These are phyloP conservation scores for Ceriagrion tenellum DNA, from an alignment of 2,888 invertebrate genomes.

Conservation along the genomic window DNA sequence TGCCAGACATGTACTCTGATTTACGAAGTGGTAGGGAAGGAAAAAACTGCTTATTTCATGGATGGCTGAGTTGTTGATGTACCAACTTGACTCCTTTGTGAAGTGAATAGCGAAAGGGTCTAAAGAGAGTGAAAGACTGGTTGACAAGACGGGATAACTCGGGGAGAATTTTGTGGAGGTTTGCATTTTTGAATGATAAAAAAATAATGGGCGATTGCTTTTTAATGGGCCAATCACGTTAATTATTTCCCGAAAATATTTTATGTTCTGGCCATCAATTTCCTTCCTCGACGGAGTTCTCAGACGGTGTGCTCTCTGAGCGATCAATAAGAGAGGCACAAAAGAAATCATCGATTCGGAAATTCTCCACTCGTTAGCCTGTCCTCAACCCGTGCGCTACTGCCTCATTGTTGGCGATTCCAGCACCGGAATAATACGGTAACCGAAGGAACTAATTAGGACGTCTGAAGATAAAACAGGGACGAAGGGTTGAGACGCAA, in stretches of 20 bases:
- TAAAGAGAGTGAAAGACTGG: background rate
- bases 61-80: background rate
- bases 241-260: slow-evolving; percentile 3
- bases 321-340: background rate
- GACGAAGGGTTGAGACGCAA: background rate
- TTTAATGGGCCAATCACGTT: slow-evolving; percentile 1
- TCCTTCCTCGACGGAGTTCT: background rate
- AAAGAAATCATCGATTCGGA: background rate
- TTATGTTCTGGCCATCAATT: background rate
- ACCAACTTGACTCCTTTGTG: background rate
- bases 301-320: background rate
- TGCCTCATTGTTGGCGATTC: background rate
- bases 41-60: background rate
- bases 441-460: slow-evolving; percentile 8
- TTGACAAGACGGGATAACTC: background rate
- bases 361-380: background rate
- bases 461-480: background rate
- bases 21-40: background rate
- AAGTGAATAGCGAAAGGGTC: background rate
- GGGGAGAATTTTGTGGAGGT: background rate
- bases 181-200: background rate
- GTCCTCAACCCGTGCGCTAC: background rate
- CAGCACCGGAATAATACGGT: background rate
- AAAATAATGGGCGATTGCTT: background rate
- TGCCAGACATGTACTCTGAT: background rate